Percentiles rank a stretch among this genome's conserved stretches.
phyloP scores from a whole-genome alignment of 2,113 vertebrate genomes.

The Daphoenositta chrysoptera region DNA sequence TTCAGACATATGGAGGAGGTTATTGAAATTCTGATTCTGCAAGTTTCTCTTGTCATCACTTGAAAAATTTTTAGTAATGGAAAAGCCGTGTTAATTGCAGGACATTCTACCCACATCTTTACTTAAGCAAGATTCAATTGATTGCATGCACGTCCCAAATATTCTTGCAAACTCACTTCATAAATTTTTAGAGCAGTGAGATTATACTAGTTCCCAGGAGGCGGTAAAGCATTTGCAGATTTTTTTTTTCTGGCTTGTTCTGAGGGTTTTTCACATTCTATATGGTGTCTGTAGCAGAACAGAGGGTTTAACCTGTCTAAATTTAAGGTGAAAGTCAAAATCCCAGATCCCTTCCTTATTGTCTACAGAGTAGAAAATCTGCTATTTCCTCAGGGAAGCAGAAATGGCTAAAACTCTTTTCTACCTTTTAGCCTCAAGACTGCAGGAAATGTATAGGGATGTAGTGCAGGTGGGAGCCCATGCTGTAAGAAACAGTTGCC shows the following conservation, averaged over 20 bases:
- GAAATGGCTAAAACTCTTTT: neutral
- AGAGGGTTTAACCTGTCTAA: neutral
- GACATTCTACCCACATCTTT: neutral
- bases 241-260: neutral
- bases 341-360: neutral
- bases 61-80: neutral
- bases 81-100: neutral
- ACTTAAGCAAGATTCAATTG: neutral
- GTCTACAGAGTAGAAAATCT: neutral
- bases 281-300: neutral
- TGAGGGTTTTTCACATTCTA: neutral
- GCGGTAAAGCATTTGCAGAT: neutral
- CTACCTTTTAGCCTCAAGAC: neutral
- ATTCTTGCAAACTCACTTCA: neutral
- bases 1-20: conserved; percentile 41
- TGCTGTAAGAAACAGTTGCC: neutral
- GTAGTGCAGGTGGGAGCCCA: neutral
- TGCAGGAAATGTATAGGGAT: neutral
- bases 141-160: neutral
- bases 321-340: neutral
- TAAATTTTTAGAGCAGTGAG: neutral
- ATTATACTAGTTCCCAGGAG: neutral
- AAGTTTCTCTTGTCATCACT: conserved; percentile 26
- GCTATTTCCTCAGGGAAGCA: neutral
- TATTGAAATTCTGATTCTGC: conserved; percentile 42